These are phyloP conservation scores for Patiria pectinifera DNA, from an alignment of 53 echinoderm and acorn worm genomes.

Conservation along the genomic window DNA sequence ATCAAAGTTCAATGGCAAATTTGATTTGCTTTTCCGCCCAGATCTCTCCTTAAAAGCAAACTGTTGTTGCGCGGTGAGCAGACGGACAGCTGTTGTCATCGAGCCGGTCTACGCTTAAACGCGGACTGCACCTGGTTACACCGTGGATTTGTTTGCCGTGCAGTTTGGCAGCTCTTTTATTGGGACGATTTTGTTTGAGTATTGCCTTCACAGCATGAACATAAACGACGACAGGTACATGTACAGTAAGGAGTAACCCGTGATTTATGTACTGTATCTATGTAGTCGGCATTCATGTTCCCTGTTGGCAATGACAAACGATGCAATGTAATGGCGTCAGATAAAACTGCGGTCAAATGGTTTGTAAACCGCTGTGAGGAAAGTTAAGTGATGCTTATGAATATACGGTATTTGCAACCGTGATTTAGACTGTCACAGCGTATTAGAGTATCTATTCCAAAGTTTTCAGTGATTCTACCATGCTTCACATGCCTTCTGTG, in stretches of 20 bases:
- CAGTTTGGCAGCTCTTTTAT: neutral
- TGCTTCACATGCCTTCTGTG: slow-evolving; percentile 51
- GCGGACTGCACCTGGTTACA: neutral
- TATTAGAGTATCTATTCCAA: neutral
- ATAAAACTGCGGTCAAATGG: neutral
- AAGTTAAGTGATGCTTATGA: neutral
- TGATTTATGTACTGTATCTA: neutral
- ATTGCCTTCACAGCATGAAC: neutral
- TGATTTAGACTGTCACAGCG: neutral
- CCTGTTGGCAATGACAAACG: neutral
- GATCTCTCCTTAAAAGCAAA: neutral
- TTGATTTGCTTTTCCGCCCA: neutral
- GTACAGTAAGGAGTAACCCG: neutral
- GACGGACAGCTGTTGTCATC: neutral
- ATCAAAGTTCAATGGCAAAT: slow-evolving; percentile 20
- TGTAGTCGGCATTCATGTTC: neutral
- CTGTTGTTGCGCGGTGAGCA: neutral
- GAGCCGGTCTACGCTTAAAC: neutral
- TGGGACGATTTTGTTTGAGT: neutral
- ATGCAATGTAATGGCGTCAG: neutral
- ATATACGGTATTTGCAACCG: neutral
- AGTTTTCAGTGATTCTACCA: neutral
- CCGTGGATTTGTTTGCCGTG: neutral
- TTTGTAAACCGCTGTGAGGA: neutral
- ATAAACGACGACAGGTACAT: neutral